Evolutionary conservation across 2,888 invertebrate genomes (phyloP).

Genomic region (Acronicta alni): DNA sequence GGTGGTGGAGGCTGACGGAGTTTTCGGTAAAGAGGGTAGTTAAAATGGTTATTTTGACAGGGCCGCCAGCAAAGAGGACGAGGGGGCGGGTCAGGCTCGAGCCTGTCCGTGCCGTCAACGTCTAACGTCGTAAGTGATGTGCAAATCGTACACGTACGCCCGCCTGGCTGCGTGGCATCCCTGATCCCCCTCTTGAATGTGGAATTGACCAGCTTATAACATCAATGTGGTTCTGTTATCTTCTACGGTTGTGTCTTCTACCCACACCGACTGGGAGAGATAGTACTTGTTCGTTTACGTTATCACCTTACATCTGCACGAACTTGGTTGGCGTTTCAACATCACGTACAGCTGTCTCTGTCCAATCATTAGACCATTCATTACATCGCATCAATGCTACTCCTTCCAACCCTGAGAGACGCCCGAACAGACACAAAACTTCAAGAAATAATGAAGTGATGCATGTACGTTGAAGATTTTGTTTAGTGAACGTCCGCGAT

Average conservation of each 20-base stretch:
- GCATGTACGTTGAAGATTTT: slow-evolving; percentile 74
- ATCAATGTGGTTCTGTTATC: slow-evolving; percentile 79
- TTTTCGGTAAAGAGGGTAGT: slow-evolving; percentile 66
- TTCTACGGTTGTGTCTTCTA: slow-evolving; percentile 78
- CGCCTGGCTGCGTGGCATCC: slow-evolving; percentile 74
- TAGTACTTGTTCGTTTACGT: slow-evolving; percentile 75
- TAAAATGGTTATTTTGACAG: slow-evolving; percentile 85
- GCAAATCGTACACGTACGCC: slow-evolving; percentile 67
- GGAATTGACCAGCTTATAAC: slow-evolving; percentile 78
- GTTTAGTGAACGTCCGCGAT: slow-evolving; percentile 66
- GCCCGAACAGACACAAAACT: slow-evolving; percentile 62
- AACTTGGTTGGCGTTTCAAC: slow-evolving; percentile 71
- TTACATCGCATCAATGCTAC: slow-evolving; percentile 74
- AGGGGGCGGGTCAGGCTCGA: slow-evolving; percentile 93
- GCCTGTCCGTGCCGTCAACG: slow-evolving; percentile 94
- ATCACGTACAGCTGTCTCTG: slow-evolving; percentile 68
- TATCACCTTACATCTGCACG: slow-evolving; percentile 81
- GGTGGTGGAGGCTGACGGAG: slow-evolving; percentile 42
- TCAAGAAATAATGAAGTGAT: slow-evolving; percentile 72
- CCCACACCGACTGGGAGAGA: slow-evolving; percentile 82
- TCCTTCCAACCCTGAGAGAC: slow-evolving; percentile 68
- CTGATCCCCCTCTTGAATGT: slow-evolving; percentile 78
- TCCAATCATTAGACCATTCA: slow-evolving; percentile 76
- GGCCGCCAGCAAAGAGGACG: slow-evolving; percentile 91
- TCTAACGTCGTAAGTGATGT: slow-evolving; percentile 91